Base-by-base conservation (phyloP, 2,888 invertebrate genomes). In the Tricholauxania praeusta region DNA sequence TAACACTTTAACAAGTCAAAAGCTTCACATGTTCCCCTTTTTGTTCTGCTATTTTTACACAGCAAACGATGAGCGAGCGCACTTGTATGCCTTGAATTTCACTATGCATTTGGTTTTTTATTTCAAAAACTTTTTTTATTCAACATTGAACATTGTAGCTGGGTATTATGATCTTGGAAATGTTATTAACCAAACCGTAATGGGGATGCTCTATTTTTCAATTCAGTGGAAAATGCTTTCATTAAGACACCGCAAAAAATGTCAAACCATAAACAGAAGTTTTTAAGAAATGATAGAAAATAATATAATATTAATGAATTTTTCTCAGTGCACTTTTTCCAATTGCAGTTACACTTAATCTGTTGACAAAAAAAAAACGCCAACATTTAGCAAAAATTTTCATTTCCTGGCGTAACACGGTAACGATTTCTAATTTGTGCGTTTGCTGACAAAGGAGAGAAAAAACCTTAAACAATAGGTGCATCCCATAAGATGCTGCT, bases 371-470 rank as follows among this genome's bases (percentile, higher is more conserved):
- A 14, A 51, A 48, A 32, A 39, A 70, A 71, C 32, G 22, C 32
- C 28, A 17, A 64, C 67, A 63, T 63, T 71, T 48, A 68, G 55
- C 59, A 65, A 71, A 69, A 76, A 77, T 39, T 72, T 74, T 76
- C 76, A 76, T 76, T 79, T 78, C 77, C 77, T 77, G 75, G 48
- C 48, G 48, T 57, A 59, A n/a, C 15, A 49, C 75, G 76, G 73
- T 74, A 75, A 78, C 75, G 77, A 75, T 79, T 75, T 76, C 63
- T 77, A 77, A 78, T 78, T 78, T 78, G 75, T 75, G 72, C 72
- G 67, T 72, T 39, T 10, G 39, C 10, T 28, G 15, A 64, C 19
- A 22, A 12, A 64, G 15, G 49, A 3, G 49, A 55, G 19, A 55
- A 19, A 17, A 55, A 55, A 28, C 3, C 2, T 28, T 3, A 28